Percentiles rank a stretch among this genome's conserved stretches.
Conservation (phyloP, 2,888 invertebrate genomes). For the Ptychoptera contaminata region DNA sequence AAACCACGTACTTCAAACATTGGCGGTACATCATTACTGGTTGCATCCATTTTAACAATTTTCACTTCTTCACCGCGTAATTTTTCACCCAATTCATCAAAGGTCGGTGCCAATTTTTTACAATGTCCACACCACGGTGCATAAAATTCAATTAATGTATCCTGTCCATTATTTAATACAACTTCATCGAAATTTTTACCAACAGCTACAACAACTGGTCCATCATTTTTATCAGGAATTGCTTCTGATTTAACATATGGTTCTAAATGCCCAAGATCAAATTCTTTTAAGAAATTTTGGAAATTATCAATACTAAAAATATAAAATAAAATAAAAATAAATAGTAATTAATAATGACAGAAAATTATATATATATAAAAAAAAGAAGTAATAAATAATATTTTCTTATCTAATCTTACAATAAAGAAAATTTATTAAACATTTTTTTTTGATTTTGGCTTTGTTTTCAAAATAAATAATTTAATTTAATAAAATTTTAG, state of each 20-base stretch:
- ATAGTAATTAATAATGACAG: not conserved
- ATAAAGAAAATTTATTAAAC: too few species aligned
- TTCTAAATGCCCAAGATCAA: constrained; percentile 68
- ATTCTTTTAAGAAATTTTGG: constrained; percentile 66
- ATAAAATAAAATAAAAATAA: constrained; percentile 9
- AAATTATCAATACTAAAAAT: constrained; percentile 61
- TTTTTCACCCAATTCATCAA: constrained; percentile 85
- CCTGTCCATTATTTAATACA: constrained; percentile 78
- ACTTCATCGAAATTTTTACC: constrained; percentile 94
- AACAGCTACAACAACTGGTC: constrained; percentile 77
- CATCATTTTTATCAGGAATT: constrained; percentile 70
- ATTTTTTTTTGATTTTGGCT: too few species aligned
- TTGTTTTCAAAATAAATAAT: too few species aligned
- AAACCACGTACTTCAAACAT: constrained; percentile 87
- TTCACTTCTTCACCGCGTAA: constrained; percentile 71
- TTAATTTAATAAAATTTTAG: too few species aligned
- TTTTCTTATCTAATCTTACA: too few species aligned
- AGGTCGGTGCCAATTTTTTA: constrained; percentile 86
- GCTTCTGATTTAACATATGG: constrained; percentile 92
- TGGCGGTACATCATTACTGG: constrained; percentile 92
- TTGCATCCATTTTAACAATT: constrained; percentile 97
- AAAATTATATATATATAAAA: too few species aligned
- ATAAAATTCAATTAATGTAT: constrained; percentile 94
- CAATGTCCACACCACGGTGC: constrained; percentile 99
- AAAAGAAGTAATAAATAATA: not conserved